These are phyloP conservation scores for Sapajus apella DNA, from an alignment of 2,113 vertebrate species.

Conservation along the genomic window DNA sequence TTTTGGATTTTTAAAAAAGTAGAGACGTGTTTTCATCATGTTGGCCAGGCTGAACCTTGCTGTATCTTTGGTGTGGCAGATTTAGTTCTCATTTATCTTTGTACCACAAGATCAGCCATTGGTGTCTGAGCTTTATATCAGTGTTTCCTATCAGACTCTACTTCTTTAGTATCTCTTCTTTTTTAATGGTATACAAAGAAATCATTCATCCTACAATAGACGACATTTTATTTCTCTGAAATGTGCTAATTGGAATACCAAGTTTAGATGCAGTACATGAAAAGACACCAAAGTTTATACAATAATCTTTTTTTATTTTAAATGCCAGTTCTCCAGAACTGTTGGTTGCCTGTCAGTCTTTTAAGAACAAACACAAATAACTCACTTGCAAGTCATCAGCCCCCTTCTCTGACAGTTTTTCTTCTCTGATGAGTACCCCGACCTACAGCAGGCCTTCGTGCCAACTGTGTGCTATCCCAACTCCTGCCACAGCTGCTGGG, in stretches of 20 bases:
- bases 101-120: background rate
- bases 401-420: background rate
- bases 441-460: rapidly evolving
- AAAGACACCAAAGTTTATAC: background rate
- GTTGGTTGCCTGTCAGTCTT: background rate
- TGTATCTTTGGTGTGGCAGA: background rate
- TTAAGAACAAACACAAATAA: background rate
- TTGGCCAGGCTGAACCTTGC: no score
- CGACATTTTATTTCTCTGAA: background rate
- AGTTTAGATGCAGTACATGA: background rate
- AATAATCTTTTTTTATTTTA: background rate
- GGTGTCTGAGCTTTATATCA: background rate
- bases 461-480: background rate
- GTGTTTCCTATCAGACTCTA: background rate
- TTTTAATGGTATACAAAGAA: background rate
- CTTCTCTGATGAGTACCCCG: background rate
- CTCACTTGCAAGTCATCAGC: background rate
- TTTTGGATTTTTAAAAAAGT: no score
- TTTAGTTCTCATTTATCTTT: background rate
- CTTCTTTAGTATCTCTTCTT: background rate
- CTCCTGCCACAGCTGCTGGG: background rate
- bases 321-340: background rate
- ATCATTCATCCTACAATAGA: background rate
- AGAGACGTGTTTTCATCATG: no score
- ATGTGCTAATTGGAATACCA: background rate